phyloP scores from a whole-genome alignment of 2,113 vertebrate genomes.

The Trichomycterus rosablanca region DNA sequence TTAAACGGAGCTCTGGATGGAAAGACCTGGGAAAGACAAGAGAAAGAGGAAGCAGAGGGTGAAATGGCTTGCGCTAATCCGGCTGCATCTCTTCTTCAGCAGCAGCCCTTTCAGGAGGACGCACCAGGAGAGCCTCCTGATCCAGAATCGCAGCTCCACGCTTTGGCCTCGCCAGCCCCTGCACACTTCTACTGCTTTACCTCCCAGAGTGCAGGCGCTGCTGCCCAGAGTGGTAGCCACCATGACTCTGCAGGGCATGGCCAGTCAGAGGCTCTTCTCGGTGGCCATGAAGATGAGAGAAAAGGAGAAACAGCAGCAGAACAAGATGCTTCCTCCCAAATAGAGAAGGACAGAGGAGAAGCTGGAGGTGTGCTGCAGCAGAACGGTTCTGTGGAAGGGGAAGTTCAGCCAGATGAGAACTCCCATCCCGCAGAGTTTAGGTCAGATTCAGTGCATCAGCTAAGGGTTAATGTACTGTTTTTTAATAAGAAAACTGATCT shows the following conservation, averaged over 20 bases:
- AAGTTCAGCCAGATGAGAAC: constrained; percentile 71
- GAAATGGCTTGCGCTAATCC: background rate
- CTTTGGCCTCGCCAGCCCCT: constrained; percentile 65
- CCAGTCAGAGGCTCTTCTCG: constrained; percentile 81
- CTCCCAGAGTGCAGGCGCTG: constrained; percentile 83
- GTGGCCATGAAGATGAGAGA: constrained; percentile 78
- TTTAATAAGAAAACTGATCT: no score
- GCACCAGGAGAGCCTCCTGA: constrained; percentile 75
- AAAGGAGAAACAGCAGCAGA: constrained; percentile 56
- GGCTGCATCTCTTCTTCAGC: constrained; percentile 38
- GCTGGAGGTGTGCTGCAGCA: constrained; percentile 17
- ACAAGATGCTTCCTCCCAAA: constrained; percentile 24
- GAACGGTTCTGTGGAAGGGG: constrained; percentile 62
- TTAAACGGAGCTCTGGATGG: constrained; percentile 77
- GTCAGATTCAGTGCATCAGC: constrained; percentile 59
- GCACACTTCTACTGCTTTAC: constrained; percentile 89
- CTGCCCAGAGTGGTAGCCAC: constrained; percentile 83
- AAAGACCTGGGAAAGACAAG: constrained; percentile 56
- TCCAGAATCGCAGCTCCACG: constrained; percentile 60
- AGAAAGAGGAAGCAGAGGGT: constrained; percentile 5
- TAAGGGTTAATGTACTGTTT: no score
- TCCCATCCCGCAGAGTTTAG: constrained; percentile 89
- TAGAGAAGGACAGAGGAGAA: constrained; percentile 18
- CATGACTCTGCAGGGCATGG: constrained; percentile 90
- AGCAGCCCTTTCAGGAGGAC: constrained; percentile 88